A percentile compares a stretch with the other conserved stretches of the same genome.
These are phyloP conservation scores for Xyrichtys novacula DNA, from an alignment of 2,797 vertebrate genomes.

Conservation along the genomic window DNA sequence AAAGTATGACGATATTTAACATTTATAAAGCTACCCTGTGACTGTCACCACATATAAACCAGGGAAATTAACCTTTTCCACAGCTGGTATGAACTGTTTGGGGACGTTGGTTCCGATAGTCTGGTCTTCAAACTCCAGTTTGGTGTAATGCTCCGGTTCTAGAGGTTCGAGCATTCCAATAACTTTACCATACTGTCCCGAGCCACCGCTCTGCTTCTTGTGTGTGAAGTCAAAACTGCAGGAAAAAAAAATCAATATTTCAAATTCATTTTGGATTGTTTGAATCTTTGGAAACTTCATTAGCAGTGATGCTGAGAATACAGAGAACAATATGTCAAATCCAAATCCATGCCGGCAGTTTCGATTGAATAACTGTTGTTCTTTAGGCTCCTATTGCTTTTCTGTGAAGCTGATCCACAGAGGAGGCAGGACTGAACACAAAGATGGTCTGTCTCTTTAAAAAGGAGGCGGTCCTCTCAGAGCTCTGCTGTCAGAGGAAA, in stretches of 20 bases:
- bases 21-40: neutral
- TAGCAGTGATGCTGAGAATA: too few species aligned
- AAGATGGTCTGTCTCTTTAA: slow-evolving; percentile 82
- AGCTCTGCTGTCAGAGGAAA: slow-evolving; percentile 57
- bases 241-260: neutral
- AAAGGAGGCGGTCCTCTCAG: slow-evolving; percentile 53
- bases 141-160: slow-evolving; percentile 87
- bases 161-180: slow-evolving; percentile 91
- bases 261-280: neutral
- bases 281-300: too few species aligned
- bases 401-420: neutral
- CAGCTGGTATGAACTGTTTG: slow-evolving; percentile 93
- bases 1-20: neutral
- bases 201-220: slow-evolving; percentile 94
- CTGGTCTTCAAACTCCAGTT: slow-evolving; percentile 92
- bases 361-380: too few species aligned
- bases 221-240: slow-evolving; percentile 96
- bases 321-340: too few species aligned
- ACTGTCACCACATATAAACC: neutral
- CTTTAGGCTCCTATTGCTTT: too few species aligned
- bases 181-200: slow-evolving; percentile 96
- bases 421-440: neutral
- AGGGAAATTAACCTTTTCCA: slow-evolving; percentile 88
- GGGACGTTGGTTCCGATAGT: slow-evolving; percentile 95
- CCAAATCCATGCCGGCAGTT: too few species aligned